Evolutionary conservation across 2,113 vertebrate genomes (phyloP).

Genomic region (Suricata suricatta): DNA sequence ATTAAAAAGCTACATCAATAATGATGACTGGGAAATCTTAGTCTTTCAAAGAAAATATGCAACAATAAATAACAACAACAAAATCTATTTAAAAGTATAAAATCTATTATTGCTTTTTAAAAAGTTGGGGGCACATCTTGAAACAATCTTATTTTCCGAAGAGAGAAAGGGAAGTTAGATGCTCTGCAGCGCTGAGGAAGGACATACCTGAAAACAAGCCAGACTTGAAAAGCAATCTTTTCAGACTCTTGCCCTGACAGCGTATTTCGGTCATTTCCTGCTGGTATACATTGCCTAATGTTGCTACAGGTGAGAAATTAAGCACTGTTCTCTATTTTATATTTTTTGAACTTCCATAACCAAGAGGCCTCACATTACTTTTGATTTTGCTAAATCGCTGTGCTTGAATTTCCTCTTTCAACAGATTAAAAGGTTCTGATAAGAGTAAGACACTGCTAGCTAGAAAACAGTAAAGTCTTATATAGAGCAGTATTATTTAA

Average conservation of each 20-base stretch:
- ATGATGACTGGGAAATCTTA: background rate
- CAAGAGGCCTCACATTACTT: background rate
- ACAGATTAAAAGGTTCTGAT: background rate
- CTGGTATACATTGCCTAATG: background rate
- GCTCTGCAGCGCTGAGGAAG: background rate
- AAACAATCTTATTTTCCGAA: background rate
- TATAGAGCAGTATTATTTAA: slow-evolving; percentile 23
- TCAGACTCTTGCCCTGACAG: background rate
- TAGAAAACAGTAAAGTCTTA: background rate
- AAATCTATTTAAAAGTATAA: background rate
- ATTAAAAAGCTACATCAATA: background rate
- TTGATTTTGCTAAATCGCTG: background rate
- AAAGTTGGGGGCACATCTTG: background rate
- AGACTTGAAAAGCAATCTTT: background rate
- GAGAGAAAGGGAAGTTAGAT: background rate
- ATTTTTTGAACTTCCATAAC: background rate
- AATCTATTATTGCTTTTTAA: background rate
- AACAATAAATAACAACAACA: background rate
- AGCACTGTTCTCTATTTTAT: background rate
- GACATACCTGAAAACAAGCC: background rate
- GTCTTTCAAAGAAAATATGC: background rate
- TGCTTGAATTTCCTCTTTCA: background rate
- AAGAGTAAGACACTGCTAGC: background rate
- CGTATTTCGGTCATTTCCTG: background rate
- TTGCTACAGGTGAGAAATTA: background rate